Percentiles rank a stretch among this genome's conserved stretches.
Evolutionary conservation across 2,113 vertebrate genomes (phyloP).

Genomic region (Romanogobio albipinnatus): DNA sequence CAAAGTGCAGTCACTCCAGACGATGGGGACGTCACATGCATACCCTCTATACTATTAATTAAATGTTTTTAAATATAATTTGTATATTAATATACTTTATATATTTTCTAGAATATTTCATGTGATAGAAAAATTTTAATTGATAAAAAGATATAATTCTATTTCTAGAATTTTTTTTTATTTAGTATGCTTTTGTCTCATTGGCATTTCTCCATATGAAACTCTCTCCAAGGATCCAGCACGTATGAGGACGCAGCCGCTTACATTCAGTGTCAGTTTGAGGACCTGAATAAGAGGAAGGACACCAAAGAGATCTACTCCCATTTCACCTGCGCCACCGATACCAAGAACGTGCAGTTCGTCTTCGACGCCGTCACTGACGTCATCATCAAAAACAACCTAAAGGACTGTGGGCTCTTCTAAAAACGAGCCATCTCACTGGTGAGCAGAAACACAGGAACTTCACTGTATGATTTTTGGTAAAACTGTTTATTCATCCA

Average conservation of each 20-base stretch:
- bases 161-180: too few species aligned
- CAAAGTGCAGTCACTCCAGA: too few species aligned
- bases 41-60: too few species aligned
- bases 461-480: neutral
- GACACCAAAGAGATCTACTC: conserved; percentile 99
- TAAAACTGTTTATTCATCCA: conserved; percentile 19
- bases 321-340: conserved; percentile 97
- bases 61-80: neutral
- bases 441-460: neutral
- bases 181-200: neutral
- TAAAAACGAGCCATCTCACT: conserved; percentile 70
- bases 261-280: conserved; percentile 95
- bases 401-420: conserved; percentile 98
- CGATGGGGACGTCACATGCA: too few species aligned
- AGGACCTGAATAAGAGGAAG: conserved; percentile 96
- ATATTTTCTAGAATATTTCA: neutral
- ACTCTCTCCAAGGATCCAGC: conserved; percentile 81
- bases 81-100: neutral
- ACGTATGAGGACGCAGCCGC: conserved; percentile 94
- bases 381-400: conserved; percentile 99
- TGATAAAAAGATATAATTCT: too few species aligned
- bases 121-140: neutral
- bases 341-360: conserved; percentile 99
- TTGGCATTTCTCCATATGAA: neutral
- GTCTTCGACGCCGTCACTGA: conserved; percentile 98